Evolutionary conservation across 2,113 vertebrate genomes (phyloP).

Genomic region (Zosterops pallidus): DNA sequence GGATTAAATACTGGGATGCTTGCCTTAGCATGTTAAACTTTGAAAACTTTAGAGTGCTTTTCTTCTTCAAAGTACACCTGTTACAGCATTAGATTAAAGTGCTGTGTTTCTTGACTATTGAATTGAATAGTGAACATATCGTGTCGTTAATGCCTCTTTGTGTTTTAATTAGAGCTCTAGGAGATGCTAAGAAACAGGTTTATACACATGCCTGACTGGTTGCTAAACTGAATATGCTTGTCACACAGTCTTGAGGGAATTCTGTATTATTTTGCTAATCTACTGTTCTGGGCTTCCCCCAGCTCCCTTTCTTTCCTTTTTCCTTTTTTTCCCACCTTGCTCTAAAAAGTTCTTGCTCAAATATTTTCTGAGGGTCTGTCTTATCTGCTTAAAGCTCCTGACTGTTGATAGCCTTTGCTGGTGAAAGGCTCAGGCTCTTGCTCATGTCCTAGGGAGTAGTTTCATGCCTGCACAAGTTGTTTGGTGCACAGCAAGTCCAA

Average conservation of each 20-base stretch:
- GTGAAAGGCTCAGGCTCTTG: neutral
- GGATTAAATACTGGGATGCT: neutral
- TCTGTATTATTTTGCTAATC: neutral
- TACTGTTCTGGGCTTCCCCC: neutral
- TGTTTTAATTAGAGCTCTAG: constrained; percentile 39
- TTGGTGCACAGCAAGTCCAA: neutral
- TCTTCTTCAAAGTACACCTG: constrained; percentile 12
- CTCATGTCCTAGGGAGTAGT: neutral
- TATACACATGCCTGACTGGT: constrained; percentile 1
- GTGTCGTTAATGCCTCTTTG: neutral
- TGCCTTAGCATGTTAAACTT: constrained; percentile 17
- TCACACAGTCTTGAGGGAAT: neutral
- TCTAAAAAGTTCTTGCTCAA: neutral
- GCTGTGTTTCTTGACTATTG: neutral
- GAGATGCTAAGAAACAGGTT: constrained; percentile 33
- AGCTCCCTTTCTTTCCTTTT: neutral
- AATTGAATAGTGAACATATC: neutral
- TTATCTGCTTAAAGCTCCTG: neutral
- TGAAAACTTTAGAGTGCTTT: neutral
- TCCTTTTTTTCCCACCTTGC: accelerated
- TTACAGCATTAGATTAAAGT: neutral
- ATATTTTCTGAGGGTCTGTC: neutral
- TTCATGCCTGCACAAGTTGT: neutral
- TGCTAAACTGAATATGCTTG: neutral
- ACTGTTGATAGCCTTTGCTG: neutral